Evolutionary conservation across 2,888 invertebrate species (phyloP).

Genomic region (Chrysotoxum bicinctum): DNA sequence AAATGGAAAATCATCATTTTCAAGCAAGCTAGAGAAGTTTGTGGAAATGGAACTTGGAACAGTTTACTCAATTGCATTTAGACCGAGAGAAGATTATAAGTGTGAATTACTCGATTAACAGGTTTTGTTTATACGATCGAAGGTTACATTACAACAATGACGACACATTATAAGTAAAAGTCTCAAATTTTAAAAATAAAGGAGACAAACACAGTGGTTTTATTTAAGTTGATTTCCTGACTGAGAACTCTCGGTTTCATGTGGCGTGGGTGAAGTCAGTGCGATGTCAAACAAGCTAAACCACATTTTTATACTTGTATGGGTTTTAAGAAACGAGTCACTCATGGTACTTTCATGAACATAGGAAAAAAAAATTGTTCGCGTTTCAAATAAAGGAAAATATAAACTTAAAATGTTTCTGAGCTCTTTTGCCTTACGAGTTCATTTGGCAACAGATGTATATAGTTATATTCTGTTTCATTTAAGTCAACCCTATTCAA

Average conservation of each 20-base stretch:
- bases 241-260: slow-evolving; percentile 24
- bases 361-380: neutral
- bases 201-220: neutral
- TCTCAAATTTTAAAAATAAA: neutral
- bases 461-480: neutral
- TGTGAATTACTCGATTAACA: slow-evolving; percentile 44
- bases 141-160: slow-evolving; percentile 38
- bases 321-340: neutral
- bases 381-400: neutral
- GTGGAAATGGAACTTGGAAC: slow-evolving; percentile 23
- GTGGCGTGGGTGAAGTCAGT: slow-evolving; percentile 2
- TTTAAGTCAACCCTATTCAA: neutral
- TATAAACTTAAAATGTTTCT: neutral
- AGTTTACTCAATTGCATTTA: slow-evolving; percentile 20
- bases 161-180: neutral
- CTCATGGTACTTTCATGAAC: neutral
- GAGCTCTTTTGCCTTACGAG: neutral
- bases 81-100: slow-evolving; percentile 21
- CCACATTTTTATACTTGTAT: neutral
- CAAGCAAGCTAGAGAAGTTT: slow-evolving; percentile 14
- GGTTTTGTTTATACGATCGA: slow-evolving; percentile 32
- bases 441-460: neutral
- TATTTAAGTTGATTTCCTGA: neutral
- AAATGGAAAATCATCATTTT: slow-evolving; percentile 39
- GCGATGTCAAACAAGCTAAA: neutral